Conservation (phyloP, 2,888 invertebrate genomes). For the Harpalus rufipes region DNA sequence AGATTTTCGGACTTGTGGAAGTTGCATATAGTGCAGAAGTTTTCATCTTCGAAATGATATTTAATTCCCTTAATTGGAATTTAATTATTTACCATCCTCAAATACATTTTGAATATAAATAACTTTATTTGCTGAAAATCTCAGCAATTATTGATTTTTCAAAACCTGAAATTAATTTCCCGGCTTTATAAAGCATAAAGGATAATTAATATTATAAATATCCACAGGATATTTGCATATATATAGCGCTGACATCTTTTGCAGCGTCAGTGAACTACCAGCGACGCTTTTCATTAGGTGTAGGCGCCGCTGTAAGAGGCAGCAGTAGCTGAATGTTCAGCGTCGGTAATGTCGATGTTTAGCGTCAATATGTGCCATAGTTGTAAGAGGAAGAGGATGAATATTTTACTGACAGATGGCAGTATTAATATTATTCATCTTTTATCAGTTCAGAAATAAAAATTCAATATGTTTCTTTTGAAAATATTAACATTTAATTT, state of each 20-base stretch:
- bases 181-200: not conserved
- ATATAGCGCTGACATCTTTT: slow-evolving; percentile 12
- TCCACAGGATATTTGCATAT: slow-evolving; percentile 11
- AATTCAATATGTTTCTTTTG: too few species aligned
- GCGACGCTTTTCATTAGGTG: not conserved
- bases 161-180: not conserved
- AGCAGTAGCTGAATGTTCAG: not conserved
- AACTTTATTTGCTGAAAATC: not conserved
- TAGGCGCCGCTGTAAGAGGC: not conserved
- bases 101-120: not conserved
- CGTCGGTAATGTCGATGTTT: not conserved
- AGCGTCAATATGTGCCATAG: not conserved
- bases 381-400: not conserved
- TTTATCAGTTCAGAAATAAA: not conserved
- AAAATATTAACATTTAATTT: too few species aligned
- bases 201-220: slow-evolving; percentile 12
- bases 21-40: too few species aligned
- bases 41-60: not conserved
- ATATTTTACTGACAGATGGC: not conserved
- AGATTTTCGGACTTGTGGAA: too few species aligned
- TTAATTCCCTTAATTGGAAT: not conserved
- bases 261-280: not conserved
- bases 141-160: not conserved
- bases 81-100: not conserved
- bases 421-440: not conserved